These are phyloP conservation scores for Hoplodrina ambigua DNA, from an alignment of 2,888 invertebrate species.

Conservation along the genomic window DNA sequence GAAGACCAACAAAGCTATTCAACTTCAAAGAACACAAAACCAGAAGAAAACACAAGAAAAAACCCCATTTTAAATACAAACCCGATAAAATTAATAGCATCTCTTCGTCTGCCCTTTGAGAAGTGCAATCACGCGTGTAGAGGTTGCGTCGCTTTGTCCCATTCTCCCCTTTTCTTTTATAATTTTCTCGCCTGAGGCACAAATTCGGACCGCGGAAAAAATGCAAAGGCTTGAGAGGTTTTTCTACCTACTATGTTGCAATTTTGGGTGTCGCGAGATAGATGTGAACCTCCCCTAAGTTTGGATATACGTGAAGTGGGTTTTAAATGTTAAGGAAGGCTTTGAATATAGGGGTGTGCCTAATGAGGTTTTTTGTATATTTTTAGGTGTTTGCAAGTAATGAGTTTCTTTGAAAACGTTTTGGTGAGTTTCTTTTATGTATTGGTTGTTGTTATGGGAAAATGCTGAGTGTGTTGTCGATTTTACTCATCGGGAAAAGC, in stretches of 20 bases:
- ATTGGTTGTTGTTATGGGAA: neutral
- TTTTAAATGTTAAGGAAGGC: slow-evolving; percentile 32
- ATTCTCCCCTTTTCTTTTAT: slow-evolving; percentile 74
- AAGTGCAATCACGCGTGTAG: slow-evolving; percentile 79
- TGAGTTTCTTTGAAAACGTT: neutral
- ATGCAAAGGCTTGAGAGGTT: slow-evolving; percentile 75
- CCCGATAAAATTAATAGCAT: slow-evolving; percentile 61
- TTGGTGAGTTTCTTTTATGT: neutral
- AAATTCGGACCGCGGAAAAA: slow-evolving; percentile 70
- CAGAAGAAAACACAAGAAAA: slow-evolving; percentile 20
- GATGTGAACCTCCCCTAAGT: slow-evolving; percentile 53
- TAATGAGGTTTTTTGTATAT: slow-evolving; percentile 44
- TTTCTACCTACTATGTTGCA: slow-evolving; percentile 55
- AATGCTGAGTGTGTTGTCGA: neutral
- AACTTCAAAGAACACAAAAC: slow-evolving; percentile 36
- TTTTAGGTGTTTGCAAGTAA: slow-evolving; percentile 6
- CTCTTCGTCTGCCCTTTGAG: slow-evolving; percentile 65
- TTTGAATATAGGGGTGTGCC: slow-evolving; percentile 31
- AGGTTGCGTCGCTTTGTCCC: slow-evolving; percentile 72
- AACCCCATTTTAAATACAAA: slow-evolving; percentile 51
- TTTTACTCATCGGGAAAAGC: too few relatives aligned
- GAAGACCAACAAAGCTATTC: slow-evolving; percentile 1
- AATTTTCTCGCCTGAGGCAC: slow-evolving; percentile 77
- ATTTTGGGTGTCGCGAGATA: slow-evolving; percentile 56
- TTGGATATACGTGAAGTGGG: slow-evolving; percentile 53